Percentiles rank a stretch among this genome's conserved stretches.
Conservation (phyloP, 2,888 invertebrate species). For the Pasiphila rectangulata region DNA sequence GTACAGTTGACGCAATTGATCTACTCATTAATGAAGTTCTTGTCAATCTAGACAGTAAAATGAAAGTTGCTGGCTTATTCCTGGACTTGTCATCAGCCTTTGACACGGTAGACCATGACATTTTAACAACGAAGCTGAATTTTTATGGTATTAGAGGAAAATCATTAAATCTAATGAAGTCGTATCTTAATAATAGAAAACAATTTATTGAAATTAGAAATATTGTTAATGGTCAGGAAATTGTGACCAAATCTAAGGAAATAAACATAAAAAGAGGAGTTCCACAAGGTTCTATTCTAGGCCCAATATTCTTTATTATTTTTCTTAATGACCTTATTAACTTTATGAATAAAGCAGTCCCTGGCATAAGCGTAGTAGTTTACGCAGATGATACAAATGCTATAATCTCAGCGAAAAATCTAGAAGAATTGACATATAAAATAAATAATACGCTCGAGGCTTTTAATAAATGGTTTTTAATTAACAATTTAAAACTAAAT, state of each 20-base stretch:
- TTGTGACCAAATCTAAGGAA: neutral
- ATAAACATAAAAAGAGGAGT: conserved; percentile 1
- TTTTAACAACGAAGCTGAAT: neutral
- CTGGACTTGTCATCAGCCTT: too few species aligned
- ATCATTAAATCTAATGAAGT: neutral
- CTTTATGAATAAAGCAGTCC: neutral
- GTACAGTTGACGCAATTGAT: neutral
- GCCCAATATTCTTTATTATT: neutral
- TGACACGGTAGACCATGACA: neutral
- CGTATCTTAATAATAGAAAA: neutral
- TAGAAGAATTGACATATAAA: neutral
- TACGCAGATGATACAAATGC: too few species aligned
- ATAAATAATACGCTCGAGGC: neutral
- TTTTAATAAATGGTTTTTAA: neutral
- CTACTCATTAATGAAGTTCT: neutral
- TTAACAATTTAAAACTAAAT: neutral
- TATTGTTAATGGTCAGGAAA: neutral
- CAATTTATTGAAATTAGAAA: conserved; percentile 4
- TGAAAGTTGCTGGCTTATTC: conserved; percentile 2
- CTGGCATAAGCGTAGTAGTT: neutral
- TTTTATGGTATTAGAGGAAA: neutral
- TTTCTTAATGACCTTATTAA: neutral
- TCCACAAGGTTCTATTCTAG: conserved; percentile 1
- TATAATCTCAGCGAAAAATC: neutral
- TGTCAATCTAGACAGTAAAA: neutral